Percentiles rank a stretch among this genome's conserved stretches.
phyloP scores from a whole-genome alignment of 1,140 invertebrate species.

The Conopomorpha cramerella region DNA sequence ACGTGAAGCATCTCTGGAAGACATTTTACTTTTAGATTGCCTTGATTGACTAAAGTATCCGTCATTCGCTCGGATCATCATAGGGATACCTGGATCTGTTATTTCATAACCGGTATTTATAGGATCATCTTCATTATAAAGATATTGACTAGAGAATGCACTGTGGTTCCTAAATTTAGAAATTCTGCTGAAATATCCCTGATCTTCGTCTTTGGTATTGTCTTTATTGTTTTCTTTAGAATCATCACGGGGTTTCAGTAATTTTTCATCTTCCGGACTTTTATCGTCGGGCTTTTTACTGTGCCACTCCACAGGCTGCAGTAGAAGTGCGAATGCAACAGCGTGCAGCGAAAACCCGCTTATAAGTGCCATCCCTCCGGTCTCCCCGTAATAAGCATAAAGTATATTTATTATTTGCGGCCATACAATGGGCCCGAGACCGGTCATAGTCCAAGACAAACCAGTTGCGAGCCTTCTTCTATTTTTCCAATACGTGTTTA shows the following conservation, averaged over 20 bases:
- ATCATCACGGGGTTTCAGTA: constrained; percentile 15
- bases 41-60: constrained; percentile 63
- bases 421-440: constrained; percentile 62
- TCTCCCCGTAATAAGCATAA: constrained; percentile 57
- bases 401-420: constrained; percentile 62
- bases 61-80: constrained; percentile 69
- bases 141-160: constrained; percentile 68
- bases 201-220: constrained; percentile 24
- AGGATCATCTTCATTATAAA: constrained; percentile 68
- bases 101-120: constrained; percentile 67
- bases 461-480: constrained; percentile 62
- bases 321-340: constrained; percentile 60
- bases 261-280: constrained; percentile 22
- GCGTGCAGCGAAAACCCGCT: constrained; percentile 64
- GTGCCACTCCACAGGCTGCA: constrained; percentile 69
- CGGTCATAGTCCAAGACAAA: constrained; percentile 64
- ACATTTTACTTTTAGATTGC: constrained; percentile 51
- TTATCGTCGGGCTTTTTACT: constrained; percentile 32
- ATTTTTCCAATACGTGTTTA: constrained; percentile 66
- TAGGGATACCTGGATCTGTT: constrained; percentile 65
- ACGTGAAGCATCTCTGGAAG: constrained; percentile 41
- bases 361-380: constrained; percentile 63
- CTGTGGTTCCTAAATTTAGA: constrained; percentile 47
- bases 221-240: constrained; percentile 8
- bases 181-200: constrained; percentile 40